Evolutionary conservation across 2,888 invertebrate genomes (phyloP).

Genomic region (Andrena trimmerana): DNA sequence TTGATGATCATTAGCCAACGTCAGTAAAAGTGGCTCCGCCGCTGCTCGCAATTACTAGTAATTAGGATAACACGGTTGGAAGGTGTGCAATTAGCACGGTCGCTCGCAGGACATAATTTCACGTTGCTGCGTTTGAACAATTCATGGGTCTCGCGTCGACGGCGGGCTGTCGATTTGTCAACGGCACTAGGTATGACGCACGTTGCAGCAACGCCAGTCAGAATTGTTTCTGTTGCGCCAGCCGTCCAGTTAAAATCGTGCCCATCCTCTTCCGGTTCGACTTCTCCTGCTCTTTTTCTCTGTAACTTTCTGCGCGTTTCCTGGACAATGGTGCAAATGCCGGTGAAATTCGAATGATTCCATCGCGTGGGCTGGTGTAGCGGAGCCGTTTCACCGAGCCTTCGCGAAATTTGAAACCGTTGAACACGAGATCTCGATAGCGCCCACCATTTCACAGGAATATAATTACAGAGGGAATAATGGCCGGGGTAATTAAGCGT

Average conservation of each 20-base stretch:
- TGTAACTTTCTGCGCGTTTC: constrained; percentile 16
- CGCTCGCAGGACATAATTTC: neutral
- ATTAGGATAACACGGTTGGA: constrained; percentile 14
- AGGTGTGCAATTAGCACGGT: neutral
- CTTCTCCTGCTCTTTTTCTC: constrained; percentile 34
- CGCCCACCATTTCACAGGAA: neutral
- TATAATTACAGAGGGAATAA: constrained; percentile 7
- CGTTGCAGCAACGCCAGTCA: constrained; percentile 36
- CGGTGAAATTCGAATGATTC: neutral
- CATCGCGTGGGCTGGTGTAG: neutral
- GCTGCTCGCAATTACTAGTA: neutral
- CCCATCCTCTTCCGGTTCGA: constrained; percentile 79
- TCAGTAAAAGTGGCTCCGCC: neutral
- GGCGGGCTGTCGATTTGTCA: neutral
- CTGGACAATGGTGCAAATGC: constrained; percentile 17
- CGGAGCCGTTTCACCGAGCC: neutral
- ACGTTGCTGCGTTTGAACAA: neutral
- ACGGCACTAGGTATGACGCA: constrained; percentile 44
- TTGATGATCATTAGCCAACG: neutral
- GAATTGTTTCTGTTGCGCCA: constrained; percentile 28
- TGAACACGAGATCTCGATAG: neutral
- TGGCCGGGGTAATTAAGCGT: neutral
- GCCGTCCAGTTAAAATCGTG: constrained; percentile 69
- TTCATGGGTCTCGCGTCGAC: neutral
- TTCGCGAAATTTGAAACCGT: neutral